Conservation (phyloP, 2,888 invertebrate genomes). For the Syritta pipiens region DNA sequence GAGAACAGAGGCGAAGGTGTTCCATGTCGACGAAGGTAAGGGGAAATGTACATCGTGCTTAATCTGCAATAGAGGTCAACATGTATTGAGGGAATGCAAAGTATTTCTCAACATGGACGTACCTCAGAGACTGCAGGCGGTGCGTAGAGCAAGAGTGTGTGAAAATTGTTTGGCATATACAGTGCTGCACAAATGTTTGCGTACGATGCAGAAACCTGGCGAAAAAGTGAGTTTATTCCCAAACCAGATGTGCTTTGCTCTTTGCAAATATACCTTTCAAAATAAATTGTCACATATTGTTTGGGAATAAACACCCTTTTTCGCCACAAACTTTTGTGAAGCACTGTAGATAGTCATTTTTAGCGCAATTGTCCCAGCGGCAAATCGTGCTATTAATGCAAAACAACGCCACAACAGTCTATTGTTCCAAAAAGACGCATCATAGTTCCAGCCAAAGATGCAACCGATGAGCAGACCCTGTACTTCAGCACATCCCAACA, state of each 20-base stretch:
- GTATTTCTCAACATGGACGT: neutral
- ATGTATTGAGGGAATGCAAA: neutral
- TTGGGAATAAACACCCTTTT: too few relatives aligned
- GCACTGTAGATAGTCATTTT: conserved; percentile 2
- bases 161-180: conserved; percentile 4
- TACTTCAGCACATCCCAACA: too few relatives aligned
- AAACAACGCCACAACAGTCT: neutral
- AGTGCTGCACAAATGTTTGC: too few relatives aligned
- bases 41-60: neutral
- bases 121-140: neutral
- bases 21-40: neutral
- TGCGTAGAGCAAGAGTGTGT: neutral
- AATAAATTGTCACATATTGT: too few relatives aligned
- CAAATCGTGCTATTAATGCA: neutral
- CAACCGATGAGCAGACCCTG: too few relatives aligned
- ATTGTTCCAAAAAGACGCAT: too few relatives aligned
- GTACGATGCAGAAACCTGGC: too few relatives aligned
- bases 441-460: too few relatives aligned
- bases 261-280: too few relatives aligned
- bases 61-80: neutral
- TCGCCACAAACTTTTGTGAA: too few relatives aligned
- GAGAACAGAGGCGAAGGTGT: neutral
- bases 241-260: too few relatives aligned
- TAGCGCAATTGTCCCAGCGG: neutral
- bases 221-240: too few relatives aligned